Evolutionary conservation across 2,888 invertebrate genomes (phyloP).

Genomic region (Parnassius apollo): DNA sequence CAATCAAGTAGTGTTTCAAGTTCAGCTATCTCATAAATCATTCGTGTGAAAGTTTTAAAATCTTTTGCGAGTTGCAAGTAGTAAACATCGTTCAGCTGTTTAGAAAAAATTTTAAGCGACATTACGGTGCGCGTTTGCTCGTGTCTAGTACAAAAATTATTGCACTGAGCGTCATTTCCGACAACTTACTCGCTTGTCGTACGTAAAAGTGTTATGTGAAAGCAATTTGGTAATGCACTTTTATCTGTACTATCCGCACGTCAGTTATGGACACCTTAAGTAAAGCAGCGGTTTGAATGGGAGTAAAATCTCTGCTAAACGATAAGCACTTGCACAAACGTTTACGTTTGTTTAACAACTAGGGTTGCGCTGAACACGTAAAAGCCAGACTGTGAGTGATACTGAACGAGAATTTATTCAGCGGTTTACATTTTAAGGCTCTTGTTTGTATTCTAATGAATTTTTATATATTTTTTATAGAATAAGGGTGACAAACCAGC

Average conservation of each 20-base stretch:
- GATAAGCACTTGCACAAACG: slow-evolving; percentile 17
- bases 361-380: slow-evolving; percentile 5
- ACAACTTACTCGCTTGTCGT: slow-evolving; percentile 45
- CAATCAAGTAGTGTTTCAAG: slow-evolving; percentile 23
- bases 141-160: slow-evolving; percentile 43
- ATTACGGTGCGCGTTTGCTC: slow-evolving; percentile 31
- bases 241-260: slow-evolving; percentile 39
- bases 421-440: slow-evolving; percentile 17
- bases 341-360: slow-evolving; percentile 16
- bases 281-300: slow-evolving; percentile 27
- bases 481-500: too few species aligned
- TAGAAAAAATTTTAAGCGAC: slow-evolving; percentile 27
- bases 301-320: slow-evolving; percentile 24
- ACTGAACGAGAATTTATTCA: slow-evolving; percentile 10
- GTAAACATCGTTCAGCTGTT: slow-evolving; percentile 27
- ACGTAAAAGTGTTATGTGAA: slow-evolving; percentile 52
- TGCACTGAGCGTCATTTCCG: slow-evolving; percentile 44
- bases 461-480: background rate
- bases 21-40: slow-evolving; percentile 26
- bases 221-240: slow-evolving; percentile 72
- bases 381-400: slow-evolving; percentile 5
- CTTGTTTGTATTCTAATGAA: slow-evolving; percentile 11
- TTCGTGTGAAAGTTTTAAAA: slow-evolving; percentile 25
- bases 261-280: slow-evolving; percentile 34
- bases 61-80: slow-evolving; percentile 22